These are phyloP conservation scores for Salvator merianae DNA, from an alignment of 2,113 vertebrate genomes.

Conservation along the genomic window DNA sequence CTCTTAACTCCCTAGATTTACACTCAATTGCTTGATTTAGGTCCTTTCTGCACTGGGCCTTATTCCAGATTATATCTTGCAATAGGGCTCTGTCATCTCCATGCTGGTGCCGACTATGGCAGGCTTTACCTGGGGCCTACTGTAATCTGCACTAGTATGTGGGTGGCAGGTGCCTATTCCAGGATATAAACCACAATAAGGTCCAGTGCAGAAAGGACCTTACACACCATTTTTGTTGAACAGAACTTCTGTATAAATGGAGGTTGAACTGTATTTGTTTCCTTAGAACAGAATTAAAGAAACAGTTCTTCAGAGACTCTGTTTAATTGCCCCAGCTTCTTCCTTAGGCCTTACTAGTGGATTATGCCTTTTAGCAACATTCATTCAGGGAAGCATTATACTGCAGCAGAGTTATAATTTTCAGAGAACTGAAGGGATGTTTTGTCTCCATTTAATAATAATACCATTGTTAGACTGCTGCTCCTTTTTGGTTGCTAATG, in stretches of 20 bases:
- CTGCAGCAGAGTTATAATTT: slow-evolving; percentile 35
- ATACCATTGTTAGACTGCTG: not conserved
- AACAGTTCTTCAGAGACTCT: not conserved
- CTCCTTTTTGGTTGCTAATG: slow-evolving; percentile 11
- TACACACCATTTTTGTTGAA: too few species aligned
- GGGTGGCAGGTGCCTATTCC: too few species aligned
- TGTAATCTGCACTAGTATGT: too few species aligned
- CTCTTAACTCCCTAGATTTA: too few species aligned
- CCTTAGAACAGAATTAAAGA: slow-evolving; percentile 9
- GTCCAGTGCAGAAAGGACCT: too few species aligned
- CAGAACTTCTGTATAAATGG: not conserved
- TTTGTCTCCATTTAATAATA: slow-evolving; percentile 33
- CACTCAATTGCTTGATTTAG: too few species aligned
- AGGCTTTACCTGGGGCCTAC: too few species aligned
- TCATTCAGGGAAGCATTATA: slow-evolving; percentile 17
- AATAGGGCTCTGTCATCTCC: too few species aligned
- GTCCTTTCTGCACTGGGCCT: too few species aligned
- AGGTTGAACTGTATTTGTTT: not conserved
- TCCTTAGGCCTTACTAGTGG: slow-evolving; percentile 9
- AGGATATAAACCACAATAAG: too few species aligned
- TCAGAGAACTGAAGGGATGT: slow-evolving; percentile 22
- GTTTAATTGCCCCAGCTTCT: slow-evolving; percentile 9
- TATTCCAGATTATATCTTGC: too few species aligned
- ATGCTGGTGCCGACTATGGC: too few species aligned
- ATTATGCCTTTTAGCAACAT: slow-evolving; percentile 3